phyloP scores from a whole-genome alignment of 2,113 vertebrate genomes.

The Anguilla japonica region DNA sequence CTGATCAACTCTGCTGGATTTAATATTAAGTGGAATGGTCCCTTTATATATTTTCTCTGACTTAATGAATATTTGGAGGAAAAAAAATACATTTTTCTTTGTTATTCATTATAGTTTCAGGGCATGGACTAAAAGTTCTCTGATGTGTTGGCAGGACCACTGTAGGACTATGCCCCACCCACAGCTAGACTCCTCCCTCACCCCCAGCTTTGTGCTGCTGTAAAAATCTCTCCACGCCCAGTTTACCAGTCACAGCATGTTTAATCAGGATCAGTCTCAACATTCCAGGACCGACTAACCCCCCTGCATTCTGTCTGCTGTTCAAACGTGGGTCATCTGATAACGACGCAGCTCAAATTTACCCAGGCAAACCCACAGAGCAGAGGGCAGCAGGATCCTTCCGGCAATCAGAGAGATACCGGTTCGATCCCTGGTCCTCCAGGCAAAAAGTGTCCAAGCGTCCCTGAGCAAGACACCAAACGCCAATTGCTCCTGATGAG shows the following conservation, averaged over 20 bases:
- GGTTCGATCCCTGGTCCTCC: no score
- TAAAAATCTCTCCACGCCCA: background rate
- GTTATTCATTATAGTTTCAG: background rate
- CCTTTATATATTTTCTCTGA: no score
- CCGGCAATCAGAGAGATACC: no score
- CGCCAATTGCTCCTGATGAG: no score
- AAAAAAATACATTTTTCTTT: no score
- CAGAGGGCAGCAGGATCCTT: background rate
- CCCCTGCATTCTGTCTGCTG: background rate
- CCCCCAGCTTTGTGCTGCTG: background rate
- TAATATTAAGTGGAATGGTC: no score
- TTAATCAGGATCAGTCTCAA: background rate
- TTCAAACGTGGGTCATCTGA: background rate
- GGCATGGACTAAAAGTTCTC: background rate
- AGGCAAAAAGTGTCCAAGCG: no score
- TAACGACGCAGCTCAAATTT: background rate
- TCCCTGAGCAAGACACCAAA: no score
- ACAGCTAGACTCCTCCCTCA: background rate
- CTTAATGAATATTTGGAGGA: no score
- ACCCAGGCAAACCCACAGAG: background rate
- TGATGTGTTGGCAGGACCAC: slow-evolving; percentile 1
- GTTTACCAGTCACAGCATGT: background rate
- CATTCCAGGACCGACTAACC: background rate
- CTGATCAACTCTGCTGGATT: no score
- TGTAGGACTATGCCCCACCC: background rate